A percentile compares a stretch with the other conserved stretches of the same genome.
These are phyloP conservation scores for Ceratoteleas bidentatus DNA, from an alignment of 1,140 invertebrate genomes.

Conservation along the genomic window DNA sequence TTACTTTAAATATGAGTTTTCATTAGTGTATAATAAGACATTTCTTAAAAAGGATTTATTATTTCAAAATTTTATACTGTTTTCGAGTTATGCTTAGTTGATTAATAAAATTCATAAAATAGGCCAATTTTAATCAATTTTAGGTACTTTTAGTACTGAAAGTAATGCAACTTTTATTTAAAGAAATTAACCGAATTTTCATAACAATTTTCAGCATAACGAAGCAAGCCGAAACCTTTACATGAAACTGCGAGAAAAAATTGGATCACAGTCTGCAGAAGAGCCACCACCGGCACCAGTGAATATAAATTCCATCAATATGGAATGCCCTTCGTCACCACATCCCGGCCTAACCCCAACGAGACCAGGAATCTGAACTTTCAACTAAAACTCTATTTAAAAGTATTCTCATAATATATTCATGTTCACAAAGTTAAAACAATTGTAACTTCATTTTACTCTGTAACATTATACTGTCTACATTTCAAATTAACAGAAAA, in stretches of 20 bases:
- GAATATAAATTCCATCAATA: conserved; percentile 83
- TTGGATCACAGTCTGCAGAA: conserved; percentile 84
- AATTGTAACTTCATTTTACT: no score
- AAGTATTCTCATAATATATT: not conserved
- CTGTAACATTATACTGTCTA: no score
- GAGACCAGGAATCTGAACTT: conserved; percentile 34
- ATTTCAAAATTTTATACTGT: no score
- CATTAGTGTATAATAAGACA: no score
- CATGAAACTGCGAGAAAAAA: conserved; percentile 89
- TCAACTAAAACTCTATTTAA: not conserved
- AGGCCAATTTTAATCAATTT: no score
- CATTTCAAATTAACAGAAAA: no score
- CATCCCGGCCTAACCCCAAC: conserved; percentile 60
- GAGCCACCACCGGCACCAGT: conserved; percentile 83
- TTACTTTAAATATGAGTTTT: no score
- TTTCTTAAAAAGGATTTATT: no score
- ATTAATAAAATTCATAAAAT: no score
- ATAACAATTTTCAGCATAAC: conserved; percentile 84
- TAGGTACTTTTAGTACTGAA: no score
- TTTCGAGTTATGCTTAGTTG: no score
- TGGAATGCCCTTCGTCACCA: conserved; percentile 91
- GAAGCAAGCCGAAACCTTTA: conserved; percentile 92
- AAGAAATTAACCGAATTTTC: conserved; percentile 1
- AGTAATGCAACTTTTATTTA: not conserved
- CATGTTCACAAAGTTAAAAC: no score